phyloP scores from a whole-genome alignment of 1,140 invertebrate genomes.

The Apis florea region DNA sequence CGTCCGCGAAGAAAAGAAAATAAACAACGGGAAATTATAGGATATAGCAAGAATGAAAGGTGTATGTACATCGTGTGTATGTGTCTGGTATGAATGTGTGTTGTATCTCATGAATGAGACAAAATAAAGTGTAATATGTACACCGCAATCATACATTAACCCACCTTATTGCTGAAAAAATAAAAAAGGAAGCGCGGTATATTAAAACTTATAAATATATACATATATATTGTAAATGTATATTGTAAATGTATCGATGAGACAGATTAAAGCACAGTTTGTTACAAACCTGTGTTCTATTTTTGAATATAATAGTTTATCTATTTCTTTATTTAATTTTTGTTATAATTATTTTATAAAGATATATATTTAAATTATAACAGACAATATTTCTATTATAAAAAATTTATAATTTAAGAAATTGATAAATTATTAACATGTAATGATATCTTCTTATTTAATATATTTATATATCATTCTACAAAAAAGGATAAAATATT shows the following conservation, averaged over 20 bases:
- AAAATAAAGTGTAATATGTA: constrained; percentile 66
- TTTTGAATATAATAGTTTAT: not conserved
- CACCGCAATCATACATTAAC: constrained; percentile 57
- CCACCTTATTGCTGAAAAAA: constrained; percentile 65
- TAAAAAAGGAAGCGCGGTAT: constrained; percentile 69
- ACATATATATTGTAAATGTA: constrained; percentile 78
- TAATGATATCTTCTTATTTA: not conserved
- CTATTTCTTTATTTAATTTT: too few relatives aligned
- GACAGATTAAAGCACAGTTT: constrained; percentile 78
- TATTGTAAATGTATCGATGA: constrained; percentile 78
- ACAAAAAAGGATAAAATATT: too few relatives aligned
- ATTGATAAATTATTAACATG: not conserved
- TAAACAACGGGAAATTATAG: constrained; percentile 10
- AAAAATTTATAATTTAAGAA: not conserved
- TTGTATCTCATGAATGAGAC: constrained; percentile 37
- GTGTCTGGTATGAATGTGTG: constrained; percentile 34
- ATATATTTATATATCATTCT: too few relatives aligned
- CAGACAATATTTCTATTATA: not conserved
- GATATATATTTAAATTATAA: too few relatives aligned
- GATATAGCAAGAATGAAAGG: not conserved
- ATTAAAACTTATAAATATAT: constrained; percentile 75
- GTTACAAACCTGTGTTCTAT: constrained; percentile 68
- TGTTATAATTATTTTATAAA: too few relatives aligned
- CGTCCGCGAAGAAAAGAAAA: constrained; percentile 19
- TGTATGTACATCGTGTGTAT: constrained; percentile 34